These are phyloP conservation scores for Myrmophylax atrothorax DNA, from an alignment of 2,113 vertebrate species.

Conservation along the genomic window DNA sequence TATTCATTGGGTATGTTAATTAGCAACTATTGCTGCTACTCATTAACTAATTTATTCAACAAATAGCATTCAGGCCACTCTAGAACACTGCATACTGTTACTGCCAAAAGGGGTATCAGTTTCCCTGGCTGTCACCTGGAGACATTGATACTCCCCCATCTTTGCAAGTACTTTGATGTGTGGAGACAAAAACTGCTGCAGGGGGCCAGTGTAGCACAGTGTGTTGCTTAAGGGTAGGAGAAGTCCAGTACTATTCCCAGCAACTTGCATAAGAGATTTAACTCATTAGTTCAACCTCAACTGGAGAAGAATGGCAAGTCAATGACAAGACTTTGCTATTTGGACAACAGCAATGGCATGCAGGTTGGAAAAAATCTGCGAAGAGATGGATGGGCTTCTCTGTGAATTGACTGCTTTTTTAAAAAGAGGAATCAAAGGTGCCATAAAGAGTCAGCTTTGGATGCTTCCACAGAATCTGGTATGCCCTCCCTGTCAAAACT, in stretches of 20 bases:
- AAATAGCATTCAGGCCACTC: slow-evolving; percentile 61
- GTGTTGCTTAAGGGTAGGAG: neutral
- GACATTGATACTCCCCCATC: slow-evolving; percentile 51
- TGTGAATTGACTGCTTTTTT: neutral
- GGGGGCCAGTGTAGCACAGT: neutral
- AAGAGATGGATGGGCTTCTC: neutral
- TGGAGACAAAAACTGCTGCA: slow-evolving; percentile 17
- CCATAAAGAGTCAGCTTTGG: neutral
- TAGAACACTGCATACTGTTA: slow-evolving; percentile 65
- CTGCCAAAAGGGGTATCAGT: slow-evolving; percentile 57
- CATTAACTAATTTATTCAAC: slow-evolving; percentile 71
- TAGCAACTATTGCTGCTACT: slow-evolving; percentile 69
- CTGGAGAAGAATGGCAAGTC: neutral
- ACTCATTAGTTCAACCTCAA: neutral
- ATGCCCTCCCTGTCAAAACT: neutral
- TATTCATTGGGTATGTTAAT: slow-evolving; percentile 70
- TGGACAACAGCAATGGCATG: rapidly evolving
- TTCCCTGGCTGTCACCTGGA: slow-evolving; percentile 68
- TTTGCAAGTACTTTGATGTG: slow-evolving; percentile 30
- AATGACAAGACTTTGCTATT: neutral
- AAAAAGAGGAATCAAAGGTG: neutral
- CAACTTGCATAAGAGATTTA: neutral
- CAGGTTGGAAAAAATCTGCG: neutral
- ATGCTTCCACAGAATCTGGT: neutral
- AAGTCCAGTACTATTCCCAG: neutral